Evolutionary conservation across 92 coral and sea anemone species (phyloP).

Genomic region (Zoanthus sociatus): DNA sequence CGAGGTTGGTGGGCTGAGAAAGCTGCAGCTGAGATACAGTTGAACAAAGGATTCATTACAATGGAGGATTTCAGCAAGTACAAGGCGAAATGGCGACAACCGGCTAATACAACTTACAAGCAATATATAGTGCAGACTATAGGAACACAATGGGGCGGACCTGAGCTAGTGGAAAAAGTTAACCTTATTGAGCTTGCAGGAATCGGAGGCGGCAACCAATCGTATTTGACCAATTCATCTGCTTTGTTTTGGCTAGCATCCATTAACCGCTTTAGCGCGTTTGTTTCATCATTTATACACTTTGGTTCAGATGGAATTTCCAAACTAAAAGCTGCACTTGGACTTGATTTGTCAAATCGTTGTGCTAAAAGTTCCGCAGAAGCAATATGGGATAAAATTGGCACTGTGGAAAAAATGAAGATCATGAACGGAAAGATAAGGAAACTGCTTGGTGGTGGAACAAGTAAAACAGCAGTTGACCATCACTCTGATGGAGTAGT

Average conservation of each 20-base stretch:
- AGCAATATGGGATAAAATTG: conserved; percentile 80
- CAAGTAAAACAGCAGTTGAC: conserved; percentile 18
- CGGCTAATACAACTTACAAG: conserved; percentile 79
- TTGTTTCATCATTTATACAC: conserved; percentile 72
- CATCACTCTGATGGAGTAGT: conserved; percentile 90
- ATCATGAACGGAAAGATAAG: conserved; percentile 71
- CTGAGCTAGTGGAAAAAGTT: conserved; percentile 82
- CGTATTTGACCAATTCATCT: conserved; percentile 78
- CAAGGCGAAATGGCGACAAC: conserved; percentile 80
- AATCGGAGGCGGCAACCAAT: conserved; percentile 57
- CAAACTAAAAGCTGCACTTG: conserved; percentile 67
- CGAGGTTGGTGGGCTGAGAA: conserved; percentile 75
- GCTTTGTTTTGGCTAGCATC: conserved; percentile 91
- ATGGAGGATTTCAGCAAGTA: conserved; percentile 79
- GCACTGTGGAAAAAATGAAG: conserved; percentile 78
- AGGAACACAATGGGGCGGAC: conserved; percentile 92
- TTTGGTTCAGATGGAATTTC: conserved; percentile 63
- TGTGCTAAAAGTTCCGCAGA: conserved; percentile 71
- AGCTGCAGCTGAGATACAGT: conserved; percentile 68
- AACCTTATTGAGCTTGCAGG: conserved; percentile 87
- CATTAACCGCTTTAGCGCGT: conserved; percentile 78
- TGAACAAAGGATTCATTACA: conserved; percentile 69
- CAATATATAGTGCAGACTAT: conserved; percentile 67
- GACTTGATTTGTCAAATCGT: conserved; percentile 73
- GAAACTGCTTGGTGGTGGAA: conserved; percentile 74